Evolutionary conservation across 2,888 invertebrate genomes (phyloP).

Genomic region (Tenthredo amoena): DNA sequence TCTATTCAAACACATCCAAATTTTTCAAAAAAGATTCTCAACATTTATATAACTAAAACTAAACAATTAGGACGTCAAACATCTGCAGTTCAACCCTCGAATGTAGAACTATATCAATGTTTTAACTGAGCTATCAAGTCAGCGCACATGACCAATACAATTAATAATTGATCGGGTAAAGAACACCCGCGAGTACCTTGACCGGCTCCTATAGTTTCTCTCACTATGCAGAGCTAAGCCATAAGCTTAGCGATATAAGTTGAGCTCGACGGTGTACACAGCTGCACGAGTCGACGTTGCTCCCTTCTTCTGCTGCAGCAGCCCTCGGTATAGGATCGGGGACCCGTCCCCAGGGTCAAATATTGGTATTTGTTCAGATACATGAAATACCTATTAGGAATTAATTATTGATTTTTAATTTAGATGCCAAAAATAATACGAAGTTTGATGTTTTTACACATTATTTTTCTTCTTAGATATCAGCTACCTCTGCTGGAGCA

Average conservation of each 20-base stretch:
- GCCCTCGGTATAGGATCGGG: neutral
- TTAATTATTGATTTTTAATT: constrained; percentile 67
- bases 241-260: constrained; percentile 43
- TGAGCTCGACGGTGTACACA: constrained; percentile 72
- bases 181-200: constrained; percentile 48
- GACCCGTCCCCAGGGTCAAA: constrained; percentile 34
- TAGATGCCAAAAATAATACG: neutral
- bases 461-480: neutral
- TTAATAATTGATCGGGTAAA: constrained; percentile 53
- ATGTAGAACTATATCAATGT: neutral
- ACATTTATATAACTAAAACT: neutral
- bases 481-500: neutral
- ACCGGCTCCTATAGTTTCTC: constrained; percentile 53
- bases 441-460: neutral
- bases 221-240: constrained; percentile 44
- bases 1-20: neutral
- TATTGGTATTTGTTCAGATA: constrained; percentile 41
- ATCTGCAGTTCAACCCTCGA: neutral
- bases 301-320: constrained; percentile 22
- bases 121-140: neutral
- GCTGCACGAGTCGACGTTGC: constrained; percentile 68
- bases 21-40: neutral
- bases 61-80: neutral
- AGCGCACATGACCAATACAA: constrained; percentile 37
- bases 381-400: constrained; percentile 64